Base-by-base conservation (phyloP, 1,140 invertebrate species). In the Lordiphosa mommai region DNA sequence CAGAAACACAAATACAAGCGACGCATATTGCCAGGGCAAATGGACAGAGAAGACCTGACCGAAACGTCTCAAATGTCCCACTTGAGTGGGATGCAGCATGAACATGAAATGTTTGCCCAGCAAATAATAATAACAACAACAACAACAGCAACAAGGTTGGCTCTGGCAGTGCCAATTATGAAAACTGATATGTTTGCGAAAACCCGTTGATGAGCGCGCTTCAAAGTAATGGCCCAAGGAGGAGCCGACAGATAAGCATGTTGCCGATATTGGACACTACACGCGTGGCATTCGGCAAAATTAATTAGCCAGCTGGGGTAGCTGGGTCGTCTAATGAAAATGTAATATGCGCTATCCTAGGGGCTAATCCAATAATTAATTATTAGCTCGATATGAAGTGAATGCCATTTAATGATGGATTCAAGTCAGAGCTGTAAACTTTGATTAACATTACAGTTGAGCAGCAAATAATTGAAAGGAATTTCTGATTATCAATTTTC, bases 111-210 rank as follows among this genome's bases (percentile, higher is more conserved):
- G 76, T 80, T 82, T 80, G 76, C 77, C 36, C 72, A 76, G 37
- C 72, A 64, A 64, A 55, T 48, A 66, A 63, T 36, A 58, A 51
- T 27, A 37, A 13, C 33, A 36, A 41, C 53, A 52, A 49, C 46
- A 33, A 13, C 50, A 40, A 52, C 41, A 46, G 47, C 17, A 55
- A 47, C 47, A 32, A 48, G 47, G 16, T 60, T 64, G 49, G 53
- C 68, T 52, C 43, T 58, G 68, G 63, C 76, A 80, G 71, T 84
- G 76, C 77, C 77, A 82, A 82, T 82, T 82, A 82, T 82, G 77
- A 82, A 82, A 82, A 72, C 77, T 82, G 77, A 82, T 82, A 82
- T 82, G 77, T 72, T 77, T 82, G 72, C 46, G 71, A 76, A 82
- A 72, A 76, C 77, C 63, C 77, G 72, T 82, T 84, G 77, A 84